Base-by-base conservation (phyloP, 2,113 vertebrate species). In the Passer domesticus region DNA sequence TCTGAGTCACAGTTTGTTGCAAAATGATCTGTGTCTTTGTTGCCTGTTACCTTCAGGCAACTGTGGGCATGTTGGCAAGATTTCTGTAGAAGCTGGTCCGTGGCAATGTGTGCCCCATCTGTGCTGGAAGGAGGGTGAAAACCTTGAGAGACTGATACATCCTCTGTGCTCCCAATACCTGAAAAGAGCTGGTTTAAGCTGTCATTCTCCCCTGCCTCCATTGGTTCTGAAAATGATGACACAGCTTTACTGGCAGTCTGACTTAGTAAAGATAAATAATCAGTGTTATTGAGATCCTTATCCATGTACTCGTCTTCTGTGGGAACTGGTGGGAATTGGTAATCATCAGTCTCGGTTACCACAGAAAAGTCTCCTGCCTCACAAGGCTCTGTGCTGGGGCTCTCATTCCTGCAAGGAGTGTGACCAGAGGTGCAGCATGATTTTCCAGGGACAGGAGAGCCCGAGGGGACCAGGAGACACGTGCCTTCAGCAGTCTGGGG, bases 121-220 rank as follows among this genome's bases (percentile, higher is more conserved):
- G 33, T 95, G 56, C 17, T 27, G 10, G 84, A 44, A 9, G 56
- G 92, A 64, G 89, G 31, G 17, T 83, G 70, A 5, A 72, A 41
- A 35, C 93, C 47, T 49, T 35, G n/a, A 78, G 88, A 93, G 69
- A 81, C 47, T 6, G 95, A 79, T 5, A 95, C 2, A 3, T 98
- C 97, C 35, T 73, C 87, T 55, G 74, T 33, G 87, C 91, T 97
- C 31, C 96, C 98, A 0, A 95, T 96, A 35, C 98, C 98, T 2
- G 97, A 96, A 92, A 99, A 99, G 67, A 98, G 98, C 94, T 99
- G 98, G 96, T 98, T 99, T 76, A 99, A 97, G 78, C 99, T 99
- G 93, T 99, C 99, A 5, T 99, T 99, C 91, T 99, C 99, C 28
- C 99, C 99, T 8, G 99, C 97, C 92, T 99, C 98, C 96, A 99